A percentile compares a stretch with the other conserved stretches of the same genome.
Evolutionary conservation across 2,797 vertebrate species (phyloP).

Genomic region (Epinephelus malabaricus): DNA sequence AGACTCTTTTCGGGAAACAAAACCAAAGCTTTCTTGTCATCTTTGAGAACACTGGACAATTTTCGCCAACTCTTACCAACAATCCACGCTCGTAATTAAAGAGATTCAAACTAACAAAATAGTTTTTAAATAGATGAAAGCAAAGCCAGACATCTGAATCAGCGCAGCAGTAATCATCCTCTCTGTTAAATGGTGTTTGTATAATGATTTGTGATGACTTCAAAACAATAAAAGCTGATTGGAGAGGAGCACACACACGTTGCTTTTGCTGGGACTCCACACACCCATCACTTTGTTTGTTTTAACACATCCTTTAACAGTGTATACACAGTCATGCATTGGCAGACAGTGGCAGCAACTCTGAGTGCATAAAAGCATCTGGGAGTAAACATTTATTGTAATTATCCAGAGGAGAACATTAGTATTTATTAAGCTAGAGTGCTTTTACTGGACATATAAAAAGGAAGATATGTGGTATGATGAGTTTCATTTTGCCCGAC

Average conservation of each 20-base stretch:
- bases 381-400: constrained; percentile 66
- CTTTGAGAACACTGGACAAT: constrained; percentile 13
- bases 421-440: constrained; percentile 67
- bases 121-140: constrained; percentile 44
- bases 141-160: constrained; percentile 34
- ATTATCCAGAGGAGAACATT: constrained; percentile 66
- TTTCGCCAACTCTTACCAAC: constrained; percentile 20
- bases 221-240: constrained; percentile 51
- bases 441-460: constrained; percentile 65
- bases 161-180: constrained; percentile 6
- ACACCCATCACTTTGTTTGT: constrained; percentile 32
- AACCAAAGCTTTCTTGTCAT: constrained; percentile 42
- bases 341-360: constrained; percentile 47
- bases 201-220: constrained; percentile 49
- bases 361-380: constrained; percentile 68
- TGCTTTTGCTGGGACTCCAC: constrained; percentile 27
- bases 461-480: constrained; percentile 42
- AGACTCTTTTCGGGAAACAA: constrained; percentile 21
- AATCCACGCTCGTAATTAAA: constrained; percentile 39
- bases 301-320: constrained; percentile 48
- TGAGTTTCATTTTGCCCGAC: constrained; percentile 28
- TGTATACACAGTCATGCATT: constrained; percentile 46
- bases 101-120: constrained; percentile 2
- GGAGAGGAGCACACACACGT: constrained; percentile 3
- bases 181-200: constrained; percentile 33